These are phyloP conservation scores for Conus betulinus DNA, from an alignment of 1,140 invertebrate species.

Conservation along the genomic window DNA sequence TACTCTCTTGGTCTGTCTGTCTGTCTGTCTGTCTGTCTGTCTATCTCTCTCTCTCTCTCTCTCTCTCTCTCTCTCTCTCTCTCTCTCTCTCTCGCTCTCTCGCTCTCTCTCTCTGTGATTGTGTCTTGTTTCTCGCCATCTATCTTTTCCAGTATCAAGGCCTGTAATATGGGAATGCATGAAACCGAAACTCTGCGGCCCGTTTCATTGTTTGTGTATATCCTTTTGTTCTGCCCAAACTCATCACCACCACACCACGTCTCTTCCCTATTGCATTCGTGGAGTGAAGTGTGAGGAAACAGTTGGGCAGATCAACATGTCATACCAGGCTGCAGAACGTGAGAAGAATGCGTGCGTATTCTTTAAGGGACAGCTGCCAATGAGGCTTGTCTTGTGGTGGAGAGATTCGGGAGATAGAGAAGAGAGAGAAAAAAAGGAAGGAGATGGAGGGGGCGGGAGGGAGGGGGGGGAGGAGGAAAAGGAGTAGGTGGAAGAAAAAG, in stretches of 20 bases:
- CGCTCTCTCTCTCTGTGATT: not conserved
- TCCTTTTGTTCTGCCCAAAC: no score
- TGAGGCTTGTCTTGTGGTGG: not conserved
- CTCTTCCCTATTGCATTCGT: no score
- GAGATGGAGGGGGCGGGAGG: not conserved
- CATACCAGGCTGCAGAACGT: not conserved
- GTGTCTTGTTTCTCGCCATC: not conserved
- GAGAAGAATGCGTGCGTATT: not conserved
- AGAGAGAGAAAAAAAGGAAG: not conserved
- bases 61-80: not conserved
- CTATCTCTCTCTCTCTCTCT: no score
- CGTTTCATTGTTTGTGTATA: no score
- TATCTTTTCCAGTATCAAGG: not conserved
- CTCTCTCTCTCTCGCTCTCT: not conserved
- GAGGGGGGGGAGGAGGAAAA: not conserved
- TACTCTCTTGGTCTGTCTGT: no score
- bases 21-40: no score
- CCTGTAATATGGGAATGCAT: no score
- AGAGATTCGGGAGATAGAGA: not conserved
- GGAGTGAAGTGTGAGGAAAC: no score
- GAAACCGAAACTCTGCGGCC: no score
- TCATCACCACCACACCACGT: no score
- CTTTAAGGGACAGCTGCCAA: no score
- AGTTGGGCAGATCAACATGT: not conserved
- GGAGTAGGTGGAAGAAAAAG: not conserved